Conservation (phyloP, 2,888 invertebrate species). For the Andrena praecox region DNA sequence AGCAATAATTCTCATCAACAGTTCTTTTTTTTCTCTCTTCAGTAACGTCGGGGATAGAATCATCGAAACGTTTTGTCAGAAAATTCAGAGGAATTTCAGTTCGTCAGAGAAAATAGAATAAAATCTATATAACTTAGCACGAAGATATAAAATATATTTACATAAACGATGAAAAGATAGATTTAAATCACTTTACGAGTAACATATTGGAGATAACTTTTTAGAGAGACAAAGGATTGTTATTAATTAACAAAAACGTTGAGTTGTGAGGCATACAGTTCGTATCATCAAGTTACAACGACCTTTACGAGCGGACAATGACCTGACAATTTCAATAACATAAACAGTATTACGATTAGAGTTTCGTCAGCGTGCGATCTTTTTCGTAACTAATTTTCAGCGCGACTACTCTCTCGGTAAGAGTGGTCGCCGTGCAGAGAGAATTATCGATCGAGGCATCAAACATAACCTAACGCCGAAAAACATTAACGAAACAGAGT, state of each 20-base stretch:
- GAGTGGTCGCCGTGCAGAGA: background rate
- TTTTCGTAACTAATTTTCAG: slow-evolving; percentile 43
- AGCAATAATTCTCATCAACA: background rate
- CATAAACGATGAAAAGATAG: background rate
- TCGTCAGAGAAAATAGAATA: background rate
- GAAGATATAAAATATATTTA: background rate
- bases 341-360: slow-evolving; percentile 53
- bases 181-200: background rate
- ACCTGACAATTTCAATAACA: slow-evolving; percentile 68
- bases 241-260: slow-evolving; percentile 52
- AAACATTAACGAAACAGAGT: background rate
- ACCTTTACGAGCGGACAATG: slow-evolving; percentile 67
- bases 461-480: slow-evolving; percentile 44
- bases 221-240: slow-evolving; percentile 65
- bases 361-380: slow-evolving; percentile 47
- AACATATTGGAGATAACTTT: background rate
- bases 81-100: background rate
- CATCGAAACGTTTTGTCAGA: background rate
- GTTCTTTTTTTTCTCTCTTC: background rate
- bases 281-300: slow-evolving; percentile 63
- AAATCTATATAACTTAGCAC: background rate
- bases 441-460: slow-evolving; percentile 30
- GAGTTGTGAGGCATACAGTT: slow-evolving; percentile 53
- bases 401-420: slow-evolving; percentile 30
- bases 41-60: background rate